Percentiles rank a stretch among this genome's conserved stretches.
Conservation (phyloP, 2,113 vertebrate genomes). For the Arothron firmamentum region DNA sequence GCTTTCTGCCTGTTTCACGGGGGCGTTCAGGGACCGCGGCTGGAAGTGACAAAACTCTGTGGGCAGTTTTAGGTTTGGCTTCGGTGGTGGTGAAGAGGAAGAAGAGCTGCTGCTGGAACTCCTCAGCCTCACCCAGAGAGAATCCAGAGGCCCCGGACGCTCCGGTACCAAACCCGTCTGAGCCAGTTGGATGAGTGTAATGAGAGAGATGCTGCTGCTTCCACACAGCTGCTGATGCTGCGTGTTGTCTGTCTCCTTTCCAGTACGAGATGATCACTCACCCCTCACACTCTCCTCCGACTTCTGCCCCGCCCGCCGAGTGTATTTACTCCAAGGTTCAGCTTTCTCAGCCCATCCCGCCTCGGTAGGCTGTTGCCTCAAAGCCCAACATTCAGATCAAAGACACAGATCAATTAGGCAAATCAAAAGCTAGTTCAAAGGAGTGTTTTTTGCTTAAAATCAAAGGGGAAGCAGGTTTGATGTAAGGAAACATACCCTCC, state of each 20-base stretch:
- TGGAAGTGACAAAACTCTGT: not conserved
- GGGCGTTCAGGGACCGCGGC: too few relatives aligned
- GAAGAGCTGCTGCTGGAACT: not conserved
- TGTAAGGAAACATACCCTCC: too few relatives aligned
- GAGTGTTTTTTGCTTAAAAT: too few relatives aligned
- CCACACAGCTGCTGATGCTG: not conserved
- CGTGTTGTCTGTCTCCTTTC: constrained; percentile 2
- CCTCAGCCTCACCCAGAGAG: not conserved
- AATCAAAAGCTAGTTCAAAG: too few relatives aligned
- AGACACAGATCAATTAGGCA: too few relatives aligned
- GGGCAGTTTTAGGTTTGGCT: not conserved
- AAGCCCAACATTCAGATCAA: too few relatives aligned
- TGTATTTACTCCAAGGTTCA: constrained; percentile 24
- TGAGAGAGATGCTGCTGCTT: not conserved
- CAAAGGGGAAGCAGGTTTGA: too few relatives aligned
- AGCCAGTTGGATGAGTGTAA: not conserved
- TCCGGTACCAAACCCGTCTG: not conserved
- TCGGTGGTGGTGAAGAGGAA: not conserved
- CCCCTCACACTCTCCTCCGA: not conserved
- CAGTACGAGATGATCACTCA: constrained; percentile 26
- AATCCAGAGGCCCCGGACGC: not conserved
- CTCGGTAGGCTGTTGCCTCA: too few relatives aligned
- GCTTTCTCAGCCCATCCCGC: not conserved
- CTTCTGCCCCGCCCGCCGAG: not conserved
- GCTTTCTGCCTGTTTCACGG: too few relatives aligned